Evolutionary conservation across 2,888 invertebrate genomes (phyloP).

Genomic region (Branchipolynoe longqiensis): DNA sequence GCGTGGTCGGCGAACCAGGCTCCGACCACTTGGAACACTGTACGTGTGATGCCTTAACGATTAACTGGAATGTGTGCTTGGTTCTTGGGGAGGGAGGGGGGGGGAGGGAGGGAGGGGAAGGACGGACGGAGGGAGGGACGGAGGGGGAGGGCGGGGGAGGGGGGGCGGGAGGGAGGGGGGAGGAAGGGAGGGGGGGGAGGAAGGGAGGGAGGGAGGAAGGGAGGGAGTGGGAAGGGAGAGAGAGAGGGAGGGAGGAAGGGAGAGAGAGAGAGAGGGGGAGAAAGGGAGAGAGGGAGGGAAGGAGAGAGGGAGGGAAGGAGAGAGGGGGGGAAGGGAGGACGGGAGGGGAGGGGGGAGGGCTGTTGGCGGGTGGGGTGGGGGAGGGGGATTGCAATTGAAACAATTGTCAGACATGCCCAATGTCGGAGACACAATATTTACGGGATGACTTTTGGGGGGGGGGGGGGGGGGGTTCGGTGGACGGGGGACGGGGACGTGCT

Average conservation of each 20-base stretch:
- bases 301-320: not conserved
- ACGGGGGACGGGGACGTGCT: too few relatives aligned
- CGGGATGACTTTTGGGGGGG: too few relatives aligned
- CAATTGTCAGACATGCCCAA: too few relatives aligned
- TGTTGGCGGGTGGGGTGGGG: not conserved
- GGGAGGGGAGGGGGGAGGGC: not conserved
- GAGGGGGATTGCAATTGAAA: too few relatives aligned
- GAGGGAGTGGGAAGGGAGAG: not conserved
- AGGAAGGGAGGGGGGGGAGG: not conserved
- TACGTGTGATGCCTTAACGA: too few relatives aligned
- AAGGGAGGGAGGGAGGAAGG: not conserved
- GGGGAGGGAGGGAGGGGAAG: not conserved
- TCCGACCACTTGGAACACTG: too few relatives aligned
- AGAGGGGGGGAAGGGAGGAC: not conserved
- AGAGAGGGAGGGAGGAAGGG: not conserved
- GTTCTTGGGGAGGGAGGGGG: not conserved
- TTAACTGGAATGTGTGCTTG: too few relatives aligned
- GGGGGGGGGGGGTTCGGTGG: too few relatives aligned
- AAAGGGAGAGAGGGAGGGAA: not conserved
- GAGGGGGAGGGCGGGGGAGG: not conserved
- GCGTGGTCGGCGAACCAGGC: too few relatives aligned
- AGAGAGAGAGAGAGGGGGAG: not conserved
- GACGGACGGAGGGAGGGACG: not conserved
- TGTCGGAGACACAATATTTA: too few relatives aligned
- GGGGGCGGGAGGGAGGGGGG: not conserved